phyloP scores from a whole-genome alignment of 2,888 invertebrate genomes.

The Drosophila mercatorum region DNA sequence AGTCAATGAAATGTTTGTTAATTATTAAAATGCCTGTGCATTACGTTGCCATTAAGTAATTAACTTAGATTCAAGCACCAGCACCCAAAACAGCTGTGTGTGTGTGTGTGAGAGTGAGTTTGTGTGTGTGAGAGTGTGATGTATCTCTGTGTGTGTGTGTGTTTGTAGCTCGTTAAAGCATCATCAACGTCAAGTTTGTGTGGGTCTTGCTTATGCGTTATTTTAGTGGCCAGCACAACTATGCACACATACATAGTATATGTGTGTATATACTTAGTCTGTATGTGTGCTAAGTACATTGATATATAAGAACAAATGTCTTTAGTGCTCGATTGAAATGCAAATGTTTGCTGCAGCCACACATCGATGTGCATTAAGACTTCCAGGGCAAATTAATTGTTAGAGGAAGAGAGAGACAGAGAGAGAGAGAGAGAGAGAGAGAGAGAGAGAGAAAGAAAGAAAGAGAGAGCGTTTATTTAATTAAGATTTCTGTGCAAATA shows the following conservation, averaged over 20 bases:
- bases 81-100: conserved; percentile 19
- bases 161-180: neutral
- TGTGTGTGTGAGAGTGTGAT: neutral
- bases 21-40: conserved; percentile 68
- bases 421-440: neutral
- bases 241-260: neutral
- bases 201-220: conserved; percentile 49
- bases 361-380: neutral
- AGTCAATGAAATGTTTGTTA: conserved; percentile 75
- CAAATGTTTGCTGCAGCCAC: conserved; percentile 4
- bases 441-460: too few relatives aligned
- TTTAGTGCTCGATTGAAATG: conserved; percentile 8
- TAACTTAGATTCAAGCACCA: conserved; percentile 59
- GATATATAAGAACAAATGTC: neutral
- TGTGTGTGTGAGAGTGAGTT: neutral
- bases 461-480: neutral
- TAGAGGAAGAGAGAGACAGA: neutral
- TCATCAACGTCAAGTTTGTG: conserved; percentile 14
- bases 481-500: neutral
- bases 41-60: conserved; percentile 77
- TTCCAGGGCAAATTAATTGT: neutral
- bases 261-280: neutral
- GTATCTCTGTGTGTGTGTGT: neutral
- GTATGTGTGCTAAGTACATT: conserved; percentile 7
- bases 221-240: neutral